Base-by-base conservation (phyloP, 1,140 invertebrate species). In the Tetragnatha versicolor region DNA sequence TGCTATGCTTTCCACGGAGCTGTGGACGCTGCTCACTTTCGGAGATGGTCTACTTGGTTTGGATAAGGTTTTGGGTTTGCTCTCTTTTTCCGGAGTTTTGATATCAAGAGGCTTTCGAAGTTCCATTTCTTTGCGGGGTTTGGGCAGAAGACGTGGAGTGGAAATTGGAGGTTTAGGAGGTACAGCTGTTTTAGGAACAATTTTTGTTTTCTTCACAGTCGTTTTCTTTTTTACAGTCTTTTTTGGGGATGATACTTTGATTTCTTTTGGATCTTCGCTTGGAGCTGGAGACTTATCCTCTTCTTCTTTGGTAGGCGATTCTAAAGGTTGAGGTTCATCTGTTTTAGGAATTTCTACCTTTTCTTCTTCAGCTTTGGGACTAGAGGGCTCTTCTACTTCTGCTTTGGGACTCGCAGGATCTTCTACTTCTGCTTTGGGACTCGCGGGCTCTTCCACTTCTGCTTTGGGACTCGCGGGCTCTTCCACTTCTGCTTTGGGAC, bases 71-170 rank as follows among this genome's bases (percentile, higher is more conserved):
- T 68, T 77, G 20, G 31, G 14, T 60, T 69, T 69, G 17, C 17
- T 33, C 58, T 80, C 81, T 42, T 77, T 77, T 65, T 81, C 82
- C 20, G 29, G n/a, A 14, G 49, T 68, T 49, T 80, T 70, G 27
- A 66, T 69, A 20, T 29, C 5, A 47, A 33, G 72, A 29, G 33
- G 27, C 35, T 77, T 77, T n/a, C 61, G 60, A n/a, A 22, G n/a
- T 31, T 77, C 73, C 1, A 37, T 20, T 29, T 77, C 73, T 66
- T 55, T 77, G 6, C 61, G 45, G 1, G 45, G 6, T 66, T 53
- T 77, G 9, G 31, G 17, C 22, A n/a, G n/a, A 9, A 49, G 29
- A 51, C 25, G 17, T 3, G n/a, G 6, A 2, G 45, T 17, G 25
- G 49, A 27, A 35, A n/a, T 35, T 17, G 61, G 20, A 3, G 12